Evolutionary conservation across 37 sponge, comb jelly and placozoan genomes (phyloP), one percentile per base, ranked within the genome.

Genomic region (Eunapius fragilis): DNA sequence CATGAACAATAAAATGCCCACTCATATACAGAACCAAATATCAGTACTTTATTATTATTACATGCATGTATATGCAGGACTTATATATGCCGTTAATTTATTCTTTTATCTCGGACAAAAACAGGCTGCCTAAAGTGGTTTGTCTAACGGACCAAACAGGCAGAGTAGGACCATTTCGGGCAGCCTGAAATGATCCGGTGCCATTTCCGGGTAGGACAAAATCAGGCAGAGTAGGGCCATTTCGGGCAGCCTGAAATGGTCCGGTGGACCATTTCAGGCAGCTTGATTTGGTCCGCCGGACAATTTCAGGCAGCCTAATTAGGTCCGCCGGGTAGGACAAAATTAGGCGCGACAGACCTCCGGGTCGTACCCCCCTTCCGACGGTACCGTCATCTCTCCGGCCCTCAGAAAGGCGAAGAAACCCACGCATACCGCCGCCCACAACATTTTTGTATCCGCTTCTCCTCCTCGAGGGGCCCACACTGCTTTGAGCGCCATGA

Each of bases 351-450:
- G 58, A 58, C 58, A 58, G 41, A 9, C 68, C 33, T 31, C 26
- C n/a, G 85, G 68, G 68, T 84, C 85, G 31, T 33, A 84, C 19
- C 32, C 33, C 22, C 24, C 11, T 13, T 75, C 85, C 32, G 70
- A 58, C 12, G 76, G 85, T 5, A 76, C 77, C 23, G 85, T 76
- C 71, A 71, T 71, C 37, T 82, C 72, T 0, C 82, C 73, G 0
- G 72, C 19, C 37, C 73, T 70, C 23, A 82, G 26, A 34, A 71
- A 82, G 31, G 31, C 68, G 33, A 80, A 80, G 72, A 86, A 86
- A 33, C 49, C 74, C 11, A 79, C 23, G 34, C 87, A 86, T 23
- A 72, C 79, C 11, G 80, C 74, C 32, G 80, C 80, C 87, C 87
- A 79, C n/a, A 86, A 31, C 79, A 78, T 86, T 7, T 25, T 73